Evolutionary conservation across 2,113 vertebrate genomes (phyloP).

Genomic region (Apodemus speciosus): DNA sequence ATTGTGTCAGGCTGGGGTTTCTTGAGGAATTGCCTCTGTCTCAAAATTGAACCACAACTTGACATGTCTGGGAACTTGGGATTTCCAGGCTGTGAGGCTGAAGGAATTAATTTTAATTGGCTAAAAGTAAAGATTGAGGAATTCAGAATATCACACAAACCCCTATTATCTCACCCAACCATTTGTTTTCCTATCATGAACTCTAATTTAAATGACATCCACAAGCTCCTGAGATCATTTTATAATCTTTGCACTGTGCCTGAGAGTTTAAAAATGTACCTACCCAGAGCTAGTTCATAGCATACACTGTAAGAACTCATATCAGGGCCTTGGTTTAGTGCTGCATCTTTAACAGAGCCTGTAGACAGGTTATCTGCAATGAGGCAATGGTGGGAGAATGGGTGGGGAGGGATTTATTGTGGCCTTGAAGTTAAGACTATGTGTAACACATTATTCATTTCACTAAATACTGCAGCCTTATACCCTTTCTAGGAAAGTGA

Average conservation of each 20-base stretch:
- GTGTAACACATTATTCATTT: conserved; percentile 74
- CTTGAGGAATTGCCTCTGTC: conserved; percentile 83
- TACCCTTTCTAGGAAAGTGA: conserved; percentile 60
- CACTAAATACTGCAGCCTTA: conserved; percentile 32
- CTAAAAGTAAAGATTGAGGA: conserved; percentile 78
- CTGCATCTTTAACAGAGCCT: conserved; percentile 58
- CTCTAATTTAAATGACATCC: conserved; percentile 62
- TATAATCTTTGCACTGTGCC: conserved; percentile 35
- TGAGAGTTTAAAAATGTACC: conserved; percentile 42
- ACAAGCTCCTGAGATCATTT: conserved; percentile 48
- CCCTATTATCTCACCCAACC: conserved; percentile 13
- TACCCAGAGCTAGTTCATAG: conserved; percentile 12
- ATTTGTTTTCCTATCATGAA: conserved; percentile 72
- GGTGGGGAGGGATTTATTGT: conserved; percentile 19
- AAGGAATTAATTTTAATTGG: conserved; percentile 85
- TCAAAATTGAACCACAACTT: conserved; percentile 78
- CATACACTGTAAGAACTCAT: background rate
- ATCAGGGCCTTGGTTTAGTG: conserved; percentile 54
- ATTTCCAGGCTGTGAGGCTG: conserved; percentile 78
- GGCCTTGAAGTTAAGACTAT: conserved; percentile 61
- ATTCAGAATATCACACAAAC: conserved; percentile 66
- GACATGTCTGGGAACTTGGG: conserved; percentile 81
- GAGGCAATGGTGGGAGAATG: conserved; percentile 21
- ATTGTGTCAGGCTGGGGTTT: conserved; percentile 84
- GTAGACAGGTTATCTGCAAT: conserved; percentile 38